Conservation (phyloP, 2,113 vertebrate species). For the Strigops habroptila region DNA sequence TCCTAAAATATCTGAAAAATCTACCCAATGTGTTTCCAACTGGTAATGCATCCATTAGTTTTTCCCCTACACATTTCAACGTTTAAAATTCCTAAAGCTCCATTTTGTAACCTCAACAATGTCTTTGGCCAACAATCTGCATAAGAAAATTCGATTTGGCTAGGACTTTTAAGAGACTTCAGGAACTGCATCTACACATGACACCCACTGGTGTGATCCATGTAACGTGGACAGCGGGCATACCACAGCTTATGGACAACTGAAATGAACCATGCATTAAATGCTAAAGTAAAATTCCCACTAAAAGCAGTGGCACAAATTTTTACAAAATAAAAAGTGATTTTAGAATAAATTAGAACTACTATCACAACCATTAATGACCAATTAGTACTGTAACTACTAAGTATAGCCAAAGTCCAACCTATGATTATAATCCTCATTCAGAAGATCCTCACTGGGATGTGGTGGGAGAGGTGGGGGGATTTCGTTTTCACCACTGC, state of each 20-base stretch:
- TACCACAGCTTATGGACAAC: neutral
- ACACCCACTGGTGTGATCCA: neutral
- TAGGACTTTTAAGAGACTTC: neutral
- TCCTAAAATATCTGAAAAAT: neutral
- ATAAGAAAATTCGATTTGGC: neutral
- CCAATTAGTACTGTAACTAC: neutral
- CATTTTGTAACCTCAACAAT: neutral
- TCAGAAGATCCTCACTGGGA: constrained; percentile 66
- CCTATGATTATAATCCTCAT: constrained; percentile 74
- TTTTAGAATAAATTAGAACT: neutral
- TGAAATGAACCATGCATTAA: neutral
- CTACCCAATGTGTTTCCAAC: neutral
- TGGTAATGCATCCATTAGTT: neutral
- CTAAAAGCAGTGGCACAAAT: neutral
- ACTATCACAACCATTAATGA: neutral
- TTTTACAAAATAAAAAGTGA: neutral
- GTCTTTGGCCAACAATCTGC: neutral
- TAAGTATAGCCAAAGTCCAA: constrained; percentile 1
- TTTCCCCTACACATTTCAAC: neutral
- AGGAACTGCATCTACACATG: neutral
- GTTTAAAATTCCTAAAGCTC: neutral
- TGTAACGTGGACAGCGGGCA: neutral
- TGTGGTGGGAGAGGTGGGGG: constrained; percentile 70
- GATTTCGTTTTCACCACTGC: constrained; percentile 59
- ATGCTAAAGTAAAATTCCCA: neutral